Evolutionary conservation across 2,888 invertebrate genomes (phyloP), one percentile per base, ranked within the genome.

Genomic region (Cabera pusaria): DNA sequence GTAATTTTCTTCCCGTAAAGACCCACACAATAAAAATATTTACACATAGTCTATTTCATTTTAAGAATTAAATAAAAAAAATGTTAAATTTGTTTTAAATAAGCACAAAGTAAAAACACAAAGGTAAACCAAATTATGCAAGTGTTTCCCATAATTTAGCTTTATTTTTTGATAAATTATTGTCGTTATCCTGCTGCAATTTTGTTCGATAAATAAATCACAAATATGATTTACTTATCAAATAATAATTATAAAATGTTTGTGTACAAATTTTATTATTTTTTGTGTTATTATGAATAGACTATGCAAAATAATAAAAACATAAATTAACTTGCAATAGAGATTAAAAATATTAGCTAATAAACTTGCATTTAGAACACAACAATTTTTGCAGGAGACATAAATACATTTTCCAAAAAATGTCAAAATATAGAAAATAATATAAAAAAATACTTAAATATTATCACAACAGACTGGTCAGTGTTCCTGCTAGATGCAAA

Each of bases 381-480:
- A n/a, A n/a, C n/a, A 67, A 56, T 55, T 64, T 62, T 64, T 61
- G 53, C 59, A 59, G 52, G 56, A 49, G 55, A 57, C 63, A 65
- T 65, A 72, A 71, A 68, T 65, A 70, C 57, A 48, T 48, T 51
- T 43, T 49, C 36, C 21, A 7, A 51, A 46, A 53, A 52, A 64
- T 59, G 66, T 56, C 63, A 66, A 53, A 53, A 57, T 14, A n/a
- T n/a, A n/a, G 14, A 64, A 58, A 66, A 66, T 24, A 29, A 29
- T 14, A 59, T 51, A 52, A 44, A 56, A 65, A 65, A 64, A 76
- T 79, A 77, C 80, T 71, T 77, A 81, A 78, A 80, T 75, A 78
- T 82, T 87, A 86, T 87, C 85, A 87, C 85, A 86, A 82, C 24
- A 8, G 72, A 78, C 69, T 80, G 79, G 77, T 84, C 81, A 76